Percentiles rank a stretch among this genome's conserved stretches.
phyloP scores from a whole-genome alignment of 2,797 vertebrate species.

The Crenuchus spilurus region DNA sequence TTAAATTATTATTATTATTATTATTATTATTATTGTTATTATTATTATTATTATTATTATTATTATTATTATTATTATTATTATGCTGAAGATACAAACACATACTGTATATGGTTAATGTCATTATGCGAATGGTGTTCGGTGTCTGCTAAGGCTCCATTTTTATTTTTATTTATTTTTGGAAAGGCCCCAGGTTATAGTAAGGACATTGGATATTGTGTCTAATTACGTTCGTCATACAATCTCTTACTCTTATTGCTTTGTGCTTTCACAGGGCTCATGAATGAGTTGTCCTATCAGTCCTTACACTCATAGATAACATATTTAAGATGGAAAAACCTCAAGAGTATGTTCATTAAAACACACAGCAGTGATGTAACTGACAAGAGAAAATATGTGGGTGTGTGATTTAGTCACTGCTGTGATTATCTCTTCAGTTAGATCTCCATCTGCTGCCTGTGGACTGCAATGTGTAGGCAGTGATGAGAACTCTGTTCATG shows the following conservation, averaged over 20 bases:
- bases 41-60: too few species aligned
- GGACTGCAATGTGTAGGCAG: not conserved
- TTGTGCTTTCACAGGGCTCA: not conserved
- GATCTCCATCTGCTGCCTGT: not conserved
- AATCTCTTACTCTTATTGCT: not conserved
- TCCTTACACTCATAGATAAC: not conserved
- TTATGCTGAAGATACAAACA: too few species aligned
- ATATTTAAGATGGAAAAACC: not conserved
- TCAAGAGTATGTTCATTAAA: not conserved
- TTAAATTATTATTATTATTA: too few species aligned
- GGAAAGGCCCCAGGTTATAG: not conserved
- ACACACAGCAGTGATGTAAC: conserved; percentile 4
- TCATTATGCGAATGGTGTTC: not conserved
- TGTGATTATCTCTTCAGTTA: not conserved
- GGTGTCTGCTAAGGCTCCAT: not conserved
- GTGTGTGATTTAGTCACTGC: not conserved
- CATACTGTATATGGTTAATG: not conserved
- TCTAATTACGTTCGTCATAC: not conserved
- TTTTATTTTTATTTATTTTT: not conserved
- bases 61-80: too few species aligned
- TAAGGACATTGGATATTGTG: not conserved
- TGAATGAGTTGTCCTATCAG: not conserved
- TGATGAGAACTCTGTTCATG: not conserved
- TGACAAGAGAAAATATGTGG: not conserved
- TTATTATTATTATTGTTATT: too few species aligned